Conservation (phyloP, 2,113 vertebrate genomes). For the Carettochelys insculpta region DNA sequence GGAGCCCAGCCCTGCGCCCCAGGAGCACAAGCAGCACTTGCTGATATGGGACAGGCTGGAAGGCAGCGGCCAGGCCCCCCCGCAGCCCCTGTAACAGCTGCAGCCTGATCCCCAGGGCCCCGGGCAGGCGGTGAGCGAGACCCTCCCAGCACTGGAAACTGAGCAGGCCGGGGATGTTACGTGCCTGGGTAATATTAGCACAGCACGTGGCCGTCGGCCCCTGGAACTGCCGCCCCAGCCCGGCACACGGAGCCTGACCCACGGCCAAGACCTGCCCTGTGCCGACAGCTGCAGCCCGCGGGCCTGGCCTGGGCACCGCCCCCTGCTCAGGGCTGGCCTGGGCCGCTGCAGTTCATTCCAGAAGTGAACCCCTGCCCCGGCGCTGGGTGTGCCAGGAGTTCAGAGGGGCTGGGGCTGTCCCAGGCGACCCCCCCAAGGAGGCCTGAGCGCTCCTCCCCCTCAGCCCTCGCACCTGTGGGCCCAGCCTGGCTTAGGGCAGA, state of each 20-base stretch:
- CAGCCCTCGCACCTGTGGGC: no score
- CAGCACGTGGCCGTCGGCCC: slow-evolving; percentile 47
- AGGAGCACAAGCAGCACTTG: not conserved
- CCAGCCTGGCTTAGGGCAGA: no score
- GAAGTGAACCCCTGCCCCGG: no score
- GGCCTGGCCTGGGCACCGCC: no score
- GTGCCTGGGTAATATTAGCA: slow-evolving; percentile 71
- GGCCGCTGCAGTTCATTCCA: not conserved
- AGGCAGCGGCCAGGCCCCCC: not conserved
- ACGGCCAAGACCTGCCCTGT: not conserved
- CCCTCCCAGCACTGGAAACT: no score
- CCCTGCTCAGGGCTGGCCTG: no score
- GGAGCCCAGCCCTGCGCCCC: no score
- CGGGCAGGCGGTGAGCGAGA: no score
- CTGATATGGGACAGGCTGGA: not conserved
- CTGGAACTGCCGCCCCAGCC: not conserved
- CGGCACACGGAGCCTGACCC: not conserved
- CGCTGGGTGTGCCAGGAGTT: not conserved
- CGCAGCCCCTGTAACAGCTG: accelerated
- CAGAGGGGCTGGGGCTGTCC: not conserved
- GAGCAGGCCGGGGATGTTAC: not conserved
- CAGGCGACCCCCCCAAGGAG: not conserved
- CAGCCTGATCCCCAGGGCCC: not conserved
- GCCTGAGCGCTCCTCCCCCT: no score
- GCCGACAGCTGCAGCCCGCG: not conserved